phyloP scores from a whole-genome alignment of 2,113 vertebrate genomes.

The Prinia subflava region DNA sequence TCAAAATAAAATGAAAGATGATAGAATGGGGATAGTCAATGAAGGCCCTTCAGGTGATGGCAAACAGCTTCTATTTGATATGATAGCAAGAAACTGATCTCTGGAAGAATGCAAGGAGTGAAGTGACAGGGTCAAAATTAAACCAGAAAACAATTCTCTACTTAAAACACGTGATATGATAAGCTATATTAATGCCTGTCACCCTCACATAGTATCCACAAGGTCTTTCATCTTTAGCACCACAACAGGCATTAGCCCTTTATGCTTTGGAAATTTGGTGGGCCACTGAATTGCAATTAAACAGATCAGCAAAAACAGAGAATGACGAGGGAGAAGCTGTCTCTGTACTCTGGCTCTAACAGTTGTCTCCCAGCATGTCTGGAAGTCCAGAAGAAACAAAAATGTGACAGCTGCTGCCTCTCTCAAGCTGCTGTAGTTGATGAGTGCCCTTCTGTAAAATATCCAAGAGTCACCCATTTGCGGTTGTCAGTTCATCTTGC shows the following conservation, averaged over 20 bases:
- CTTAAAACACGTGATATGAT: background rate
- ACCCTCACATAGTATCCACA: background rate
- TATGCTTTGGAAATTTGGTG: background rate
- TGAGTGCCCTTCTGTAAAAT: background rate
- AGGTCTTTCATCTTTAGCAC: background rate
- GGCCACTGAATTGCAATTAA: background rate
- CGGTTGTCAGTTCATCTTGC: background rate
- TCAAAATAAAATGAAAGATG: constrained; percentile 20
- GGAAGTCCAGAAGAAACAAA: constrained; percentile 6
- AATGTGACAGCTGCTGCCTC: background rate
- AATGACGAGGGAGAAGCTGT: background rate
- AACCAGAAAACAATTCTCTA: background rate
- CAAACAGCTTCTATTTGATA: background rate
- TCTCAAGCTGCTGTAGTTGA: background rate
- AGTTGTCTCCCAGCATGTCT: background rate
- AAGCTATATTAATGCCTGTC: background rate
- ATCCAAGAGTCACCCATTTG: background rate
- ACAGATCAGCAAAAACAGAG: background rate
- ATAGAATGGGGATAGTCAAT: constrained; percentile 4
- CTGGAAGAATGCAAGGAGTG: background rate
- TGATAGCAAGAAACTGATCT: background rate
- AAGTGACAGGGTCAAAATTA: constrained; percentile 2
- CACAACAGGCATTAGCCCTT: background rate
- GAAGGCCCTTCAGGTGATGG: background rate
- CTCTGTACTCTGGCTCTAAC: background rate